Percentiles rank a stretch among this genome's conserved stretches.
Evolutionary conservation across 2,797 vertebrate genomes (phyloP).

Genomic region (Hippoglossus hippoglossus): DNA sequence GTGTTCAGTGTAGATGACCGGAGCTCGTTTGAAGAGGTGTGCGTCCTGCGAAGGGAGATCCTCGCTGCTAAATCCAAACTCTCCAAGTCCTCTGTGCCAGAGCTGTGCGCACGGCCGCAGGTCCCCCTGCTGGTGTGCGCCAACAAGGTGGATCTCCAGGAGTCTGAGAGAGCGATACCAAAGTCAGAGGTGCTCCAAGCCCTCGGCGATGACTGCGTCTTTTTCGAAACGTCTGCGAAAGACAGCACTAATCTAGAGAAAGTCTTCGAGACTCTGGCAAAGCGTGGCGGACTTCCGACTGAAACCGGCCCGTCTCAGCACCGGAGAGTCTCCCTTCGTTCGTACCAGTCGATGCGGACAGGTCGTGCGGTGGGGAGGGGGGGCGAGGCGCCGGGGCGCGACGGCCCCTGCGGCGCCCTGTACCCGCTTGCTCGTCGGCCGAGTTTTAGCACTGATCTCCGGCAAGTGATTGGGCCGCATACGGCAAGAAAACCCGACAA

Average conservation of each 20-base stretch:
- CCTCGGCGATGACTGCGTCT: slow-evolving; percentile 76
- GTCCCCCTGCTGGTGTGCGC: slow-evolving; percentile 83
- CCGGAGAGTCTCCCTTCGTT: slow-evolving; percentile 84
- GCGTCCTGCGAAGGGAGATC: slow-evolving; percentile 79
- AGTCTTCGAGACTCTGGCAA: slow-evolving; percentile 81
- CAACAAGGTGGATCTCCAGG: slow-evolving; percentile 81
- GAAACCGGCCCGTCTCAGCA: slow-evolving; percentile 85
- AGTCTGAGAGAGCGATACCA: slow-evolving; percentile 62
- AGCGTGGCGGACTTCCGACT: slow-evolving; percentile 79
- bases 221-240: slow-evolving; percentile 86
- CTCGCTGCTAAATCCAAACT: slow-evolving; percentile 81
- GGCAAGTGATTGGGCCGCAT: slow-evolving; percentile 76
- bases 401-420: slow-evolving; percentile 76
- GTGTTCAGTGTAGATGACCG: slow-evolving; percentile 85
- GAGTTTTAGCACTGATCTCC: slow-evolving; percentile 83
- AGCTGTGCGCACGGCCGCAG: slow-evolving; percentile 42
- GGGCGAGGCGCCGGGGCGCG: slow-evolving; percentile 21
- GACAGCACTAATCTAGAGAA: slow-evolving; percentile 82
- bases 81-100: slow-evolving; percentile 48
- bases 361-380: slow-evolving; percentile 37
- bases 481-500: slow-evolving; percentile 55
- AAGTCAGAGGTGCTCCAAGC: slow-evolving; percentile 68
- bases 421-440: slow-evolving; percentile 81
- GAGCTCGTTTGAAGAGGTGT: slow-evolving; percentile 82
- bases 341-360: slow-evolving; percentile 78